Conservation (phyloP, 2,888 invertebrate genomes). For the Autographa pulchrina region DNA sequence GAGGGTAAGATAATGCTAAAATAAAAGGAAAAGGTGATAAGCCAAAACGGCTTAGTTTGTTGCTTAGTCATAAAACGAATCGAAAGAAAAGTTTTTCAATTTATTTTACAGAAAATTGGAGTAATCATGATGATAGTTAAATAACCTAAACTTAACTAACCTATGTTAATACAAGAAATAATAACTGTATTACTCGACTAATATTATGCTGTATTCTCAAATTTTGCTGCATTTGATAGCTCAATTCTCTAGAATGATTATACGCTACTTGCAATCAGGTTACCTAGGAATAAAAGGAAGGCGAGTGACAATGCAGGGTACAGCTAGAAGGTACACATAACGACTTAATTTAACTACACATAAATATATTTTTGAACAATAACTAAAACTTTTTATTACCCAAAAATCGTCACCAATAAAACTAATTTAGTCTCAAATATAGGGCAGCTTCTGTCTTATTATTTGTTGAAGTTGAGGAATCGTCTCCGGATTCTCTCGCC, state of each 20-base stretch:
- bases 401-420: not conserved
- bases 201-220: too few relatives aligned
- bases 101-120: not conserved
- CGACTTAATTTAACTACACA: too few relatives aligned
- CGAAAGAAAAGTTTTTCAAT: not conserved
- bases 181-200: too few relatives aligned
- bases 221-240: too few relatives aligned
- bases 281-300: too few relatives aligned
- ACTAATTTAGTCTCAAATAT: slow-evolving; percentile 20
- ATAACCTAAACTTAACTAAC: too few relatives aligned
- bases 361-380: too few relatives aligned
- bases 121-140: not conserved
- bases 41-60: not conserved
- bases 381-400: not conserved
- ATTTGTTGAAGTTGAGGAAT: slow-evolving; percentile 41
- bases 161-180: too few relatives aligned
- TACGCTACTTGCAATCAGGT: too few relatives aligned
- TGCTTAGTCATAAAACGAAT: not conserved
- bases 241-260: too few relatives aligned
- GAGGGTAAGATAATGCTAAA: not conserved
- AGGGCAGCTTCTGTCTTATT: slow-evolving; percentile 18
- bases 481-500: slow-evolving; percentile 63
- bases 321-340: too few relatives aligned
- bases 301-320: too few relatives aligned
- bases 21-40: not conserved